phyloP scores from a whole-genome alignment of 2,888 invertebrate genomes.

The Orthosia cruda region DNA sequence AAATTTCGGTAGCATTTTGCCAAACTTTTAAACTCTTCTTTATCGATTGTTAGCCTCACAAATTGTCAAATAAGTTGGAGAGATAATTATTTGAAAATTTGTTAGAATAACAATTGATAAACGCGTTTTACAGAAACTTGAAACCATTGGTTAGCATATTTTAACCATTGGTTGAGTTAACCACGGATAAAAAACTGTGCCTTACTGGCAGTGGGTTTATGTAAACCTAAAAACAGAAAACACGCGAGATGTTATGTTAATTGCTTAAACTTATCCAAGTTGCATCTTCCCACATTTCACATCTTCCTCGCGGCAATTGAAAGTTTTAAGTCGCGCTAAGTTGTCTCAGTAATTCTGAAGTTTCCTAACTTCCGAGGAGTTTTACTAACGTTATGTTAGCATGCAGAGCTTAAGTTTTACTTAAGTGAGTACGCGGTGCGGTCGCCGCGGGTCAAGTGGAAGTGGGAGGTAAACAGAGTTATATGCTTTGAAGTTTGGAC shows the following conservation, averaged over 20 bases:
- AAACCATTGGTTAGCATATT: too few relatives aligned
- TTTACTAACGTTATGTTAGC: constrained; percentile 41
- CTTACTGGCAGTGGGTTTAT: too few relatives aligned
- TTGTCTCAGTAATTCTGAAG: constrained; percentile 58
- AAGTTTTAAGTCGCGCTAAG: constrained; percentile 63
- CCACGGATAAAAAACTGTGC: too few relatives aligned
- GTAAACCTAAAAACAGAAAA: too few relatives aligned
- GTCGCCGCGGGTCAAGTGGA: constrained; percentile 35
- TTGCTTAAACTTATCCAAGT: constrained; percentile 10
- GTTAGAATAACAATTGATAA: too few relatives aligned
- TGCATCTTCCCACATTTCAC: constrained; percentile 30
- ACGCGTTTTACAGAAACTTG: too few relatives aligned
- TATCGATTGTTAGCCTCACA: too few relatives aligned
- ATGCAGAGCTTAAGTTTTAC: constrained; percentile 33
- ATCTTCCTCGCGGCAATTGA: constrained; percentile 44
- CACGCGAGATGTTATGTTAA: neutral
- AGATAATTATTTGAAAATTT: too few relatives aligned
- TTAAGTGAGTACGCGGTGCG: constrained; percentile 30
- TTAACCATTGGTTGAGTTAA: too few relatives aligned
- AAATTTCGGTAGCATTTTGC: too few relatives aligned
- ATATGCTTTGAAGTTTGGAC: constrained; percentile 16
- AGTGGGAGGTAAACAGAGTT: neutral
- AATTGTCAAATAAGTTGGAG: too few relatives aligned
- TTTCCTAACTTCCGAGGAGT: constrained; percentile 43
- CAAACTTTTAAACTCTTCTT: too few relatives aligned